phyloP scores from a whole-genome alignment of 2,797 vertebrate genomes.

The Selene dorsalis region DNA sequence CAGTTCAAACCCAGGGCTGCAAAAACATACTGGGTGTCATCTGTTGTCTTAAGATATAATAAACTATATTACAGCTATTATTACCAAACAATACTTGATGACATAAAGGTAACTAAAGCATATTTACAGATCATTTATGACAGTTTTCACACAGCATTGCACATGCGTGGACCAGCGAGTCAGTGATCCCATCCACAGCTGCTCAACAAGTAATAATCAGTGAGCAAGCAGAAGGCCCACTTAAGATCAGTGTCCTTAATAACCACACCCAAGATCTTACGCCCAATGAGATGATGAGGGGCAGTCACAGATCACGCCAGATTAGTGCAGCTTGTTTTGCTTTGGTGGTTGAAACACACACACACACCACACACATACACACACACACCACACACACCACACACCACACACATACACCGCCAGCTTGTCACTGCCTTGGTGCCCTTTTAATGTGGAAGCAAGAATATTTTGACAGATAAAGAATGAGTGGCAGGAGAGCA shows the following conservation, averaged over 20 bases:
- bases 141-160: no score
- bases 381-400: conserved; percentile 32
- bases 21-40: neutral
- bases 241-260: conserved; percentile 85
- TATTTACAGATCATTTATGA: no score
- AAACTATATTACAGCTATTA: no score
- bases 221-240: conserved; percentile 77
- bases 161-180: conserved; percentile 42
- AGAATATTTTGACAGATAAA: conserved; percentile 74
- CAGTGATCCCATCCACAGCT: conserved; percentile 68
- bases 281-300: conserved; percentile 80
- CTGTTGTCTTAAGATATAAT: neutral
- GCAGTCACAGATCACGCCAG: conserved; percentile 75
- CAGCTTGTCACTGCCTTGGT: conserved; percentile 61
- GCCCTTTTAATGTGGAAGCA: conserved; percentile 70
- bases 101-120: neutral
- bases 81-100: no score
- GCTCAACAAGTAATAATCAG: conserved; percentile 75
- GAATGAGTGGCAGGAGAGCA: conserved; percentile 65
- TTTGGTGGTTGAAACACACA: conserved; percentile 60
- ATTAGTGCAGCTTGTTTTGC: conserved; percentile 81
- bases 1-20: neutral
- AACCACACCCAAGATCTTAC: conserved; percentile 81
- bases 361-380: conserved; percentile 9
- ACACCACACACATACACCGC: conserved; percentile 25